A percentile compares a stretch with the other conserved stretches of the same genome.
phyloP scores from a whole-genome alignment of 2,113 vertebrate genomes.

The Urocolius indicus region DNA sequence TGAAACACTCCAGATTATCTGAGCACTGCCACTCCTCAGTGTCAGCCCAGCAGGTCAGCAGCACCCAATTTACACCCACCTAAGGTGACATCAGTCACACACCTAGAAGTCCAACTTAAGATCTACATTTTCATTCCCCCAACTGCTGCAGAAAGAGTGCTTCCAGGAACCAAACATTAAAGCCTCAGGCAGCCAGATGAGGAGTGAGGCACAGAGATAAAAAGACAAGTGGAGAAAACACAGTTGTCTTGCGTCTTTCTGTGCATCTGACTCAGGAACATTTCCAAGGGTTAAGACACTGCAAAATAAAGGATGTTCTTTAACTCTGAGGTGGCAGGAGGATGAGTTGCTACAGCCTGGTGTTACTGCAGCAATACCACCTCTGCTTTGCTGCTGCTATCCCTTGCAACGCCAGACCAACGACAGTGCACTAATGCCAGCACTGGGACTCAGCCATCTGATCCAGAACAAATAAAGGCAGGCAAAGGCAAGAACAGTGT shows the following conservation, averaged over 20 bases:
- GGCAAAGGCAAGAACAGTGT: background rate
- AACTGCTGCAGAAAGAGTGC: background rate
- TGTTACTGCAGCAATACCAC: too few relatives aligned
- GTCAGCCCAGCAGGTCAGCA: background rate
- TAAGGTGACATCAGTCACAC: background rate
- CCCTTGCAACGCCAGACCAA: background rate
- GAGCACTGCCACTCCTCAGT: background rate
- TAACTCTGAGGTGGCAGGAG: background rate
- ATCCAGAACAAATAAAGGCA: background rate
- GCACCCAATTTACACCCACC: background rate
- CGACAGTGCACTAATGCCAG: background rate
- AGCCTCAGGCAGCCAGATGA: background rate
- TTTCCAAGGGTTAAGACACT: background rate
- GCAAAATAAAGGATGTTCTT: background rate
- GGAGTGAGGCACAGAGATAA: background rate
- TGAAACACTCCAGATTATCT: background rate
- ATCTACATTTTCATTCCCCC: fast-evolving
- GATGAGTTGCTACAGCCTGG: fast-evolving
- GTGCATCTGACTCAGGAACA: background rate
- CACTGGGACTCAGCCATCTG: background rate
- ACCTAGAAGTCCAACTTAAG: background rate
- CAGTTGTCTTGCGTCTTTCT: background rate
- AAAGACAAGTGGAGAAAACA: background rate
- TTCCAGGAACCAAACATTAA: background rate
- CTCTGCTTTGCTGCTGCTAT: background rate